Base-by-base conservation (phyloP, 2,888 invertebrate species). In the Reticulitermes lucifugus region DNA sequence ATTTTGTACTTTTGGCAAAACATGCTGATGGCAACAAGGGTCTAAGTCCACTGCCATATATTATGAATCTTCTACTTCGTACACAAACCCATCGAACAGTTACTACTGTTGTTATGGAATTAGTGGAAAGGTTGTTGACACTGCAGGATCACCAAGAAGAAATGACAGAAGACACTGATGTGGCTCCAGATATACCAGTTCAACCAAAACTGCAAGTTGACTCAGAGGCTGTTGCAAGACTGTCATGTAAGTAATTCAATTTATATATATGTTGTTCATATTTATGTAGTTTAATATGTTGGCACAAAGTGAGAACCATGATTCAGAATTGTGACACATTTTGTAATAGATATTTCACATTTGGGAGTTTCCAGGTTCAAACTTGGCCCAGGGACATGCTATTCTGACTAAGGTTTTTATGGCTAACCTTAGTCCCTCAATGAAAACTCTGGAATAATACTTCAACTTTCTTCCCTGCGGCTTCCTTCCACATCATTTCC, bases 71-170 rank as follows among this genome's bases (percentile, higher is more conserved):
- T 77, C 90, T 98, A n/a, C 89, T 94, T 35, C 94, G 94, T 82
- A 93, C 93, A 1, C 96, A 96, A 90, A 93, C 95, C 2, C 93
- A 94, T 87, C 89, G 92, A 0, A 91, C 92, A 1, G 97, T 98
- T 0, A 92, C 93, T 0, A 94, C 94, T 86, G 91, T 93, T 55
- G 94, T 97, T 83, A 91, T 96, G 88, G 95, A 95, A 88, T 94
- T 97, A 91, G 91, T 97, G 21, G 96, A 96, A 88, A 95, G 95
- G 87, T 90, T 97, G 87, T 89, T 97, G 83, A 95, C 94, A 0
- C 90, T 95, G 29, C 92, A 94, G 88, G 93, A 93, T 87, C 93
- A 94, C 65, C 94, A 94, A 86, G 92, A 92, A 88, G 92, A 92
- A 29, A 91, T 91, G 88, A 82, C 51, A 46, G 82, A 84, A 79